phyloP scores from a whole-genome alignment of 2,888 invertebrate species.

The Tenthredo livida region DNA sequence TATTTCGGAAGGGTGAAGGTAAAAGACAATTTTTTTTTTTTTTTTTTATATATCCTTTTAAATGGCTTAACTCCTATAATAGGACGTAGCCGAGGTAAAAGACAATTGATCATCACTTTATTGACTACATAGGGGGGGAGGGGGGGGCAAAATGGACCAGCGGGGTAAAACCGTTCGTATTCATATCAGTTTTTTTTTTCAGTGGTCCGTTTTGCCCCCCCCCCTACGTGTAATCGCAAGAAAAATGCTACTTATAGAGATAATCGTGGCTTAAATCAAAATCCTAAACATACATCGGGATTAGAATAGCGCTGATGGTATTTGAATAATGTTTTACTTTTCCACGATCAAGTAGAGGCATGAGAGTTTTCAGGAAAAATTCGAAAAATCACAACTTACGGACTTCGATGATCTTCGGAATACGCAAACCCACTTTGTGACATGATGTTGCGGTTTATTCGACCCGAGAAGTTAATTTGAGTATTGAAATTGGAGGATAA shows the following conservation, averaged over 20 bases:
- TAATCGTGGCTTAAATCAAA: neutral
- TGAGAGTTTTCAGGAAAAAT: neutral
- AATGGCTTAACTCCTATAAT: no score
- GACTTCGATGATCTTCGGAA: neutral
- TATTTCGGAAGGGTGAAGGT: neutral
- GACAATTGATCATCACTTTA: neutral
- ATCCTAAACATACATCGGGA: neutral
- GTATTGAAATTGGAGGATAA: neutral
- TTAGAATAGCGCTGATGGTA: neutral
- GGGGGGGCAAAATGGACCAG: no score
- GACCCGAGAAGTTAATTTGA: neutral
- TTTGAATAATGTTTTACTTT: neutral
- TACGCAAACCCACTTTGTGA: neutral
- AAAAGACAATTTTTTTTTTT: no score
- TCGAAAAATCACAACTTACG: neutral
- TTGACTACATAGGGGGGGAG: no score
- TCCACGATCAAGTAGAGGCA: neutral
- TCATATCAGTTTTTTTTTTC: no score
- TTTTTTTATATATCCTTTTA: no score
- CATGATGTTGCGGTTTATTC: neutral
- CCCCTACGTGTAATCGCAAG: neutral
- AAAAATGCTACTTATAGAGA: neutral
- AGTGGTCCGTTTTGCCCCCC: no score
- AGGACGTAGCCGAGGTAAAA: no score
- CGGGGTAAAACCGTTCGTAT: no score